phyloP scores from a whole-genome alignment of 92 coral and sea anemone genomes.

The Meandrina meandrites region DNA sequence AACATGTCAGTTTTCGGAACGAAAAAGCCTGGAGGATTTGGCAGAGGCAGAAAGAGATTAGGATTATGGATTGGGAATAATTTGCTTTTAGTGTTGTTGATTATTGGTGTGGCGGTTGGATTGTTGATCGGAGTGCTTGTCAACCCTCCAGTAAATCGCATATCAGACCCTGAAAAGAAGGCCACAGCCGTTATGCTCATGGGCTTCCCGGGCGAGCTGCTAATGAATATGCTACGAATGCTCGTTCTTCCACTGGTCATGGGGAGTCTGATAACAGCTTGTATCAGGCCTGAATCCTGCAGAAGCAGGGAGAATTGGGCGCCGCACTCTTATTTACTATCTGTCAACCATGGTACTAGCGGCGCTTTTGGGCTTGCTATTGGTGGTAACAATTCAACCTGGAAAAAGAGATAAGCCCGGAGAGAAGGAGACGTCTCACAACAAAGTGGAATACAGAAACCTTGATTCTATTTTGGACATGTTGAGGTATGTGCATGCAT shows the following conservation, averaged over 20 bases:
- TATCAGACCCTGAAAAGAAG: constrained; percentile 60
- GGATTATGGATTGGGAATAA: constrained; percentile 22
- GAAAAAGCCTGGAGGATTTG: neutral
- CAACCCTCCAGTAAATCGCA: constrained; percentile 60
- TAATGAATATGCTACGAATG: constrained; percentile 78
- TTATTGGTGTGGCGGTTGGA: constrained; percentile 64
- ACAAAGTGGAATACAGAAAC: constrained; percentile 48
- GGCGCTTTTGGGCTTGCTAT: constrained; percentile 59
- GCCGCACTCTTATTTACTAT: constrained; percentile 69
- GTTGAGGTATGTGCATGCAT: constrained; percentile 50
- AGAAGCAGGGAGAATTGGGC: constrained; percentile 72
- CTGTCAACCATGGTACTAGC: constrained; percentile 67
- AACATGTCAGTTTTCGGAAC: neutral
- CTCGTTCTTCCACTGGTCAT: constrained; percentile 78
- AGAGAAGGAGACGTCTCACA: constrained; percentile 28
- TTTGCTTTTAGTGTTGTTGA: constrained; percentile 60
- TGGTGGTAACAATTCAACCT: constrained; percentile 73
- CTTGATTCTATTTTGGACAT: constrained; percentile 76
- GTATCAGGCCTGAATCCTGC: constrained; percentile 65
- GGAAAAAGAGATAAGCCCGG: constrained; percentile 54
- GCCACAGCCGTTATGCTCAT: constrained; percentile 68
- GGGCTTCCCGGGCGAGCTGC: constrained; percentile 80
- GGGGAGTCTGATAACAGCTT: constrained; percentile 72
- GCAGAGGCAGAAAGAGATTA: neutral
- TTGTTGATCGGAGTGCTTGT: constrained; percentile 65